phyloP scores from a whole-genome alignment of 2,888 invertebrate species.

The Mamestra brassicae region DNA sequence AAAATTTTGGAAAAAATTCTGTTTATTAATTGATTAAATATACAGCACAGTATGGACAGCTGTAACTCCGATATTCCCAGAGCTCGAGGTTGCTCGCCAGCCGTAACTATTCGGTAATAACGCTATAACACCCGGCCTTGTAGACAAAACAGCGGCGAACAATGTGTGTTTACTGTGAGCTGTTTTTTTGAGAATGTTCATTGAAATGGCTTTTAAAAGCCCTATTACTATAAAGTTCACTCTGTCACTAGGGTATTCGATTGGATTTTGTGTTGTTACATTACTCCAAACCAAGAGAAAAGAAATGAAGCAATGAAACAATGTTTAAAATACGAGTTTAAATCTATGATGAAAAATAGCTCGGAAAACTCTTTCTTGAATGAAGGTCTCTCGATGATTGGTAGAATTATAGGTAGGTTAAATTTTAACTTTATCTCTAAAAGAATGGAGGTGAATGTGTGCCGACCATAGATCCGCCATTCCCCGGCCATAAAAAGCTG shows the following conservation, averaged over 20 bases:
- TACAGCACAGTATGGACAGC: slow-evolving; percentile 49
- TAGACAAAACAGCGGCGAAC: background rate
- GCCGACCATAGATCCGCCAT: too few relatives aligned
- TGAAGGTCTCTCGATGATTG: too few relatives aligned
- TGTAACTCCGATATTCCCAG: slow-evolving; percentile 63
- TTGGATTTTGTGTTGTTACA: too few relatives aligned
- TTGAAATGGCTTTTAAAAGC: background rate
- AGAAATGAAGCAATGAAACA: too few relatives aligned
- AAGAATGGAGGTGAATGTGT: background rate
- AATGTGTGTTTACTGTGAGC: slow-evolving; percentile 11
- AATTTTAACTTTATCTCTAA: background rate
- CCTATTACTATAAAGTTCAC: background rate
- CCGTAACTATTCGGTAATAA: slow-evolving; percentile 71
- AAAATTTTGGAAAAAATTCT: background rate
- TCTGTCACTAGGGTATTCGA: background rate
- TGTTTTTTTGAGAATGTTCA: slow-evolving; percentile 1
- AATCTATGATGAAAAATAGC: too few relatives aligned
- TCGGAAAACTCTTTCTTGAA: too few relatives aligned
- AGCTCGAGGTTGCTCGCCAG: slow-evolving; percentile 64
- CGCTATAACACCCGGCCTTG: slow-evolving; percentile 67
- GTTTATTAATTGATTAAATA: slow-evolving; percentile 4
- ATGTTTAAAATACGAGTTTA: too few relatives aligned
- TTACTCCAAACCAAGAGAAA: too few relatives aligned
- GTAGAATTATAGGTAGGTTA: background rate
- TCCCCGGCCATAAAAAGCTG: background rate